phyloP scores from a whole-genome alignment of 2,113 vertebrate genomes.

The Cyanocitta stelleri region DNA sequence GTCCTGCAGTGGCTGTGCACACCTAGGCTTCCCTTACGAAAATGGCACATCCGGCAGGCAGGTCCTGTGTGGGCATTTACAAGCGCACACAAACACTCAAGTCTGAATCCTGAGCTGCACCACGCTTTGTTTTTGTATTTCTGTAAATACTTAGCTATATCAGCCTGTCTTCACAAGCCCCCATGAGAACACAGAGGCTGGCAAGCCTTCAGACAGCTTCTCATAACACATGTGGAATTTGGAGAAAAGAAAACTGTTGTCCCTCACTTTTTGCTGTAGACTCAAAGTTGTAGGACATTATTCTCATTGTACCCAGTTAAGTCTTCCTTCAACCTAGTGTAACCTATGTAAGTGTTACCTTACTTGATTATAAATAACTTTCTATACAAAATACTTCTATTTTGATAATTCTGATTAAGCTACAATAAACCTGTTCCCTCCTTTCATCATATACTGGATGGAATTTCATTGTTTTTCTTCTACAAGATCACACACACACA shows the following conservation, averaged over 20 bases:
- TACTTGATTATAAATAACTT: background rate
- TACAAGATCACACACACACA: background rate
- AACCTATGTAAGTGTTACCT: background rate
- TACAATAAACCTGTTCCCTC: background rate
- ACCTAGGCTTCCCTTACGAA: background rate
- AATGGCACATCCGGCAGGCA: background rate
- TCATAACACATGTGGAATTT: rapidly evolving
- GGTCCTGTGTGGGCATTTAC: background rate
- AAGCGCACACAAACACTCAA: background rate
- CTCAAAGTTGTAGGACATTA: background rate
- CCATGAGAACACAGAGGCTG: background rate
- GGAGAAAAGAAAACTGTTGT: background rate
- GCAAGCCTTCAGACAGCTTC: background rate
- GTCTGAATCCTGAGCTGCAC: background rate
- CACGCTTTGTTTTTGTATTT: background rate
- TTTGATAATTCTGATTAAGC: background rate
- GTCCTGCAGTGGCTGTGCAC: background rate
- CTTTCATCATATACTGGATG: background rate
- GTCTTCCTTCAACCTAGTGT: background rate
- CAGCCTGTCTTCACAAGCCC: background rate
- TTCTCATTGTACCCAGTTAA: background rate
- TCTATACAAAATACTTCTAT: background rate
- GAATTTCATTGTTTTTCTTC: background rate
- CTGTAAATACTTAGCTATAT: background rate
- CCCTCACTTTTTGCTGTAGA: background rate